Evolutionary conservation across 2,888 invertebrate species (phyloP).

Genomic region (Andrena dorsata): DNA sequence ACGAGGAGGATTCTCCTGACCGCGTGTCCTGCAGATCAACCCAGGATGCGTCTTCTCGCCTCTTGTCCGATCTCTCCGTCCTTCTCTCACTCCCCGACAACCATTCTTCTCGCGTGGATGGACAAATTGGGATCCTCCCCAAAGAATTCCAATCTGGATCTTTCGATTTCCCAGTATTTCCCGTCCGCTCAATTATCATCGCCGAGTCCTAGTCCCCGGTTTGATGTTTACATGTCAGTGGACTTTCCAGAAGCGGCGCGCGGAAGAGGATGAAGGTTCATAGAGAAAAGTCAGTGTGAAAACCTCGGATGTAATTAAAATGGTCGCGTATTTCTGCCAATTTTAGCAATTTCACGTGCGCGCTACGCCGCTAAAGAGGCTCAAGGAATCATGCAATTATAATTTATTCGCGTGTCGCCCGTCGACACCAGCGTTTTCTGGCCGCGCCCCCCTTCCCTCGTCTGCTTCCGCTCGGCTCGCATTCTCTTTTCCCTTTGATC

Average conservation of each 20-base stretch:
- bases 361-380: slow-evolving; percentile 60
- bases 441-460: slow-evolving; percentile 4
- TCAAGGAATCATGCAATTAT: slow-evolving; percentile 74
- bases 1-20: slow-evolving; percentile 66
- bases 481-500: slow-evolving; percentile 37
- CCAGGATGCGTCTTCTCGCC: slow-evolving; percentile 31
- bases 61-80: slow-evolving; percentile 4
- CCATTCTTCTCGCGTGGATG: slow-evolving; percentile 24
- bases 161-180: not conserved
- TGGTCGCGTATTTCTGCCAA: slow-evolving; percentile 75
- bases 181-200: slow-evolving; percentile 35
- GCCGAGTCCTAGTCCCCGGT: slow-evolving; percentile 1
- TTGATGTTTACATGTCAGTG: not conserved
- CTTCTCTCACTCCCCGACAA: not conserved
- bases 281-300: slow-evolving; percentile 56
- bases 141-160: not conserved
- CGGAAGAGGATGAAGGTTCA: slow-evolving; percentile 48
- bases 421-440: slow-evolving; percentile 23
- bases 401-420: slow-evolving; percentile 67
- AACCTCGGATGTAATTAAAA: slow-evolving; percentile 73
- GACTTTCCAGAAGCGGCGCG: slow-evolving; percentile 14
- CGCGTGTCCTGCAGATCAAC: slow-evolving; percentile 72
- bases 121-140: slow-evolving; percentile 42
- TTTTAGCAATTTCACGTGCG: slow-evolving; percentile 73
- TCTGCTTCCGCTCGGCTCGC: slow-evolving; percentile 36